These are phyloP conservation scores for Atherix ibis DNA, from an alignment of 2,888 invertebrate genomes.

Conservation along the genomic window DNA sequence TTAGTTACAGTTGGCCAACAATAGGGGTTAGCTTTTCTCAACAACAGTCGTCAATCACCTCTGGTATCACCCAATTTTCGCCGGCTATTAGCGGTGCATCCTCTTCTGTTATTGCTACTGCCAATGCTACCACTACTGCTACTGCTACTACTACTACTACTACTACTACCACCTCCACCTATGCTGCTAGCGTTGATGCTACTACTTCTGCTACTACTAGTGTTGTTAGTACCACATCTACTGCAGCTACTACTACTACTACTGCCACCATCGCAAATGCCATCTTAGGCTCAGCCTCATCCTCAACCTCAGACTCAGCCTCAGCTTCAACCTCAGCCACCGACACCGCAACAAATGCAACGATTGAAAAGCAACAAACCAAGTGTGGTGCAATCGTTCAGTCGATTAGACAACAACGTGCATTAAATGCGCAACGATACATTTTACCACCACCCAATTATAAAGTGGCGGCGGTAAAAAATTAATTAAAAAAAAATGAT, in stretches of 20 bases:
- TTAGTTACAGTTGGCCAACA: conserved; percentile 39
- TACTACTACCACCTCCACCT: conserved; percentile 10
- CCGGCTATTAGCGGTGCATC: too few relatives aligned
- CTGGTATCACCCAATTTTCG: too few relatives aligned
- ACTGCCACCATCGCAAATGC: background rate
- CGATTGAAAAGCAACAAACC: conserved; percentile 10
- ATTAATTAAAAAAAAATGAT: conserved; percentile 8
- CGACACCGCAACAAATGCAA: conserved; percentile 4
- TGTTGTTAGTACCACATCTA: conserved; percentile 6
- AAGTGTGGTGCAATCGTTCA: conserved; percentile 16
- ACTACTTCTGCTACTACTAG: conserved; percentile 7
- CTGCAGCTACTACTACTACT: conserved; percentile 5
- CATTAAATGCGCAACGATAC: conserved; percentile 17
- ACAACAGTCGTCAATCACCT: too few relatives aligned
- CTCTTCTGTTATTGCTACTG: too few relatives aligned
- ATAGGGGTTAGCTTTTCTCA: conserved; percentile 11
- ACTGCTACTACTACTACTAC: conserved; percentile 2
- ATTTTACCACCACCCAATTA: conserved; percentile 18
- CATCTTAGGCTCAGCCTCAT: conserved; percentile 2
- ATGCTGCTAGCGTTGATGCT: conserved; percentile 7
- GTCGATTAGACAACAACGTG: conserved; percentile 18
- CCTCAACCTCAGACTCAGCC: conserved; percentile 7
- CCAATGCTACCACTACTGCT: conserved; percentile 6
- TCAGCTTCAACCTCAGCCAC: conserved; percentile 11
- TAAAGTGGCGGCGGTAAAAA: conserved; percentile 17